Evolutionary conservation across 2,888 invertebrate species (phyloP), one percentile per base, ranked within the genome.

Genomic region (Aphodius sticticus): DNA sequence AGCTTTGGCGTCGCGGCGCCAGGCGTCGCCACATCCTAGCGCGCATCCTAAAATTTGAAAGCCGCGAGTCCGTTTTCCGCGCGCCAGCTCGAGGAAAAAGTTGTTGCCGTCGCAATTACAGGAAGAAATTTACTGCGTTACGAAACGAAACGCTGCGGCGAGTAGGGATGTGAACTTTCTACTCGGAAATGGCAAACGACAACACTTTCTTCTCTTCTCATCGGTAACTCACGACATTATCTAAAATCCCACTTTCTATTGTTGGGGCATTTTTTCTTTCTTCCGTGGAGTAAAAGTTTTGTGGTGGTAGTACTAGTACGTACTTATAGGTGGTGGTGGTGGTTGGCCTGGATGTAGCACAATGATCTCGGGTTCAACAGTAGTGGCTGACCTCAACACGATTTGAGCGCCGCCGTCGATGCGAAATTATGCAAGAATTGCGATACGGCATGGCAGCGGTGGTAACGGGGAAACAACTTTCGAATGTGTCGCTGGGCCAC

Each of bases 361-460:
- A 77, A 77, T 77, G 70, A 35, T 80, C 80, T 78, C 80, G 80
- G 81, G 84, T 84, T 84, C 82, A 83, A 53, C 53, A 53, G 53
- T 53, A 53, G 53, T 86, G 85, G 88, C 84, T 86, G 87, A 86
- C 88, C 88, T 88, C 87, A 88, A 88, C 88, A 87, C 85, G 85
- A 83, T 85, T 85, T 85, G 83, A 84, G 85, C 85, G 85, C 85
- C 85, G 85, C 85, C 84, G 82, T 80, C 81, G 82, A 81, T 82
- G 83, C 83, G 83, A 80, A 82, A 85, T 88, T 87, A 87, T 86
- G 87, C 87, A 87, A 88, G 84, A 84, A 83, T 81, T 83, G 83
- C 81, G 81, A 83, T 53, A 76, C 77, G 77, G 77, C 53, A 71
- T 72, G 78, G 78, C 78, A 81, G 74, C 70, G 76, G 77, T 78